phyloP scores from a whole-genome alignment of 2,113 vertebrate species.

The Pundamilia nyererei region DNA sequence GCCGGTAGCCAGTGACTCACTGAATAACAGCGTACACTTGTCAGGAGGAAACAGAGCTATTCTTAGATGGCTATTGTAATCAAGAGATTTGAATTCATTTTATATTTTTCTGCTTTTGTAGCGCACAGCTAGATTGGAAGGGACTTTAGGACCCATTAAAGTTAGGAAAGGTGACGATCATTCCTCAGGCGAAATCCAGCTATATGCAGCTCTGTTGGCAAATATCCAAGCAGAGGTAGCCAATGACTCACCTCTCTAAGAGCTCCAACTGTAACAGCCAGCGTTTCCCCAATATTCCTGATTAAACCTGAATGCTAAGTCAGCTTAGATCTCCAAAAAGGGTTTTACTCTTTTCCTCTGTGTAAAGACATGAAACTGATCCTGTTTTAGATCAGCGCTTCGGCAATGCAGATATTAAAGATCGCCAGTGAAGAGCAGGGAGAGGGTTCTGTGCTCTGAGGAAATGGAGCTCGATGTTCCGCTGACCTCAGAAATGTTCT shows the following conservation, averaged over 20 bases:
- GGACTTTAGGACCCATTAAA: conserved; percentile 12
- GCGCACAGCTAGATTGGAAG: not conserved
- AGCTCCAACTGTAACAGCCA: conserved; percentile 53
- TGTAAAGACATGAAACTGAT: conserved; percentile 37
- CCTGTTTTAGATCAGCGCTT: conserved; percentile 18
- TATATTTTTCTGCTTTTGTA: not conserved
- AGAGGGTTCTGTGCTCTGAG: not conserved
- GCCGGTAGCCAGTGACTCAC: conserved; percentile 29
- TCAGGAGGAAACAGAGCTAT: conserved; percentile 23
- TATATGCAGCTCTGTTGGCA: conserved; percentile 41
- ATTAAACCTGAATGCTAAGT: conserved; percentile 65
- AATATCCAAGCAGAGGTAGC: conserved; percentile 27
- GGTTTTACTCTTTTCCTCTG: conserved; percentile 63
- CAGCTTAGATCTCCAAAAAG: conserved; percentile 57
- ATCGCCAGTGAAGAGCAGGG: not conserved
- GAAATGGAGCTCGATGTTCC: not conserved
- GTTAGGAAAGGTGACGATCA: conserved; percentile 8
- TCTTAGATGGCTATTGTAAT: conserved; percentile 34
- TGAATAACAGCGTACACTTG: conserved; percentile 19
- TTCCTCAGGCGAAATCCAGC: conserved; percentile 14
- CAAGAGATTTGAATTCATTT: conserved; percentile 36
- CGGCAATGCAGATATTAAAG: conserved; percentile 11
- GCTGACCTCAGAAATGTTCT: not conserved
- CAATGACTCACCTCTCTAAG: conserved; percentile 68
- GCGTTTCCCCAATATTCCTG: conserved; percentile 60